Conservation (phyloP, 1,140 invertebrate species). For the Mylabris phalerata region DNA sequence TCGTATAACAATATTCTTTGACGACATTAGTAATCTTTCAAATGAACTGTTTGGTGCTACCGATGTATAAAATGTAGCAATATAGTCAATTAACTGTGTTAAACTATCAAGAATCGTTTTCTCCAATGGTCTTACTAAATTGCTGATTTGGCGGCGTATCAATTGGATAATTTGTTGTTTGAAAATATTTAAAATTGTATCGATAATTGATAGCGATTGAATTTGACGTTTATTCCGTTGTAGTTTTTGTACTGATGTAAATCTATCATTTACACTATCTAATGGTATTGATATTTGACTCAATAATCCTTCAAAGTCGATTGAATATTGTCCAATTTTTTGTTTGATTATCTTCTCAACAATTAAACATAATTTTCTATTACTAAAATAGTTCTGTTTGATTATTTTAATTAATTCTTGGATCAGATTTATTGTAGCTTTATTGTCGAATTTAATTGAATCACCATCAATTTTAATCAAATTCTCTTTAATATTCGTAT, state of each 20-base stretch:
- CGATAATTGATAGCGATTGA: too few relatives aligned
- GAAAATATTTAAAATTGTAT: not conserved
- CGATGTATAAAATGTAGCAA: too few relatives aligned
- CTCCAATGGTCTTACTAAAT: too few relatives aligned
- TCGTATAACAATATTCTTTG: too few relatives aligned
- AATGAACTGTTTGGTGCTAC: too few relatives aligned
- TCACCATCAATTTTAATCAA: slow-evolving; percentile 3
- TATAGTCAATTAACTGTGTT: too few relatives aligned
- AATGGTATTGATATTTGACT: not conserved
- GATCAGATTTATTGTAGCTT: not conserved
- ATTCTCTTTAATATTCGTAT: not conserved
- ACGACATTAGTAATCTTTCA: too few relatives aligned
- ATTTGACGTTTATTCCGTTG: too few relatives aligned
- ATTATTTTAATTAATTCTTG: not conserved
- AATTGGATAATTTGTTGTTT: not conserved
- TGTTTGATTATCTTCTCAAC: not conserved
- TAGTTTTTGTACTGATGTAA: too few relatives aligned
- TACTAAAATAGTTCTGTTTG: not conserved
- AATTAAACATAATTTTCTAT: not conserved
- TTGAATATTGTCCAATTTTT: not conserved
- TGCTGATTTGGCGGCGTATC: too few relatives aligned
- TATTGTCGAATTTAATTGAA: not conserved
- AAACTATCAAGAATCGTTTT: too few relatives aligned
- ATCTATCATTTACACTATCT: too few relatives aligned
- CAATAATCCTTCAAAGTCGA: not conserved